These are phyloP conservation scores for Buathra laborator DNA, from an alignment of 2,888 invertebrate genomes.

Conservation along the genomic window DNA sequence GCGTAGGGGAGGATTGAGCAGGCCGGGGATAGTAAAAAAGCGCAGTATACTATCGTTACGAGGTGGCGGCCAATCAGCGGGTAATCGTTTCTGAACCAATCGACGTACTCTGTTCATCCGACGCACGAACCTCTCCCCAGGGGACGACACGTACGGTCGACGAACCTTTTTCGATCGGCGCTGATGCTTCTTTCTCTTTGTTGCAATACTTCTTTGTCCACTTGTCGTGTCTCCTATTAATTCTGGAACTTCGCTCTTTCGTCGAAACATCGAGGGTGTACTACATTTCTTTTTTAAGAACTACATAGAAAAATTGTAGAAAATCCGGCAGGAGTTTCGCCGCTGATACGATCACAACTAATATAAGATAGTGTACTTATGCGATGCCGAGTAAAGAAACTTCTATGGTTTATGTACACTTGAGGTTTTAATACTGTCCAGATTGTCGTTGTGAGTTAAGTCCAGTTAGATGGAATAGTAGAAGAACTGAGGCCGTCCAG, in stretches of 20 bases:
- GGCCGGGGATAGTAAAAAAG: constrained; percentile 32
- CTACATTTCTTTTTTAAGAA: neutral
- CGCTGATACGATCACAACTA: neutral
- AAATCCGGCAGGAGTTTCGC: neutral
- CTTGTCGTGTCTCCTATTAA: neutral
- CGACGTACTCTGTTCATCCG: constrained; percentile 18
- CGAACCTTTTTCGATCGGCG: constrained; percentile 8
- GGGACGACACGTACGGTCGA: constrained; percentile 24
- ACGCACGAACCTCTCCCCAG: constrained; percentile 6
- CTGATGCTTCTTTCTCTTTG: neutral
- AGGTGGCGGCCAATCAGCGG: constrained; percentile 55
- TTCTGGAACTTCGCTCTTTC: neutral
- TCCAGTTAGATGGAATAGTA: neutral
- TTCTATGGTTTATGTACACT: constrained; percentile 70
- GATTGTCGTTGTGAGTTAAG: constrained; percentile 64
- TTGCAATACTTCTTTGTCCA: neutral
- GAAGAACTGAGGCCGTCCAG: constrained; percentile 1
- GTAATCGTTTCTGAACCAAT: constrained; percentile 53
- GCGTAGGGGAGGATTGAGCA: neutral
- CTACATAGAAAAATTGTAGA: neutral
- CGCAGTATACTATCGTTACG: constrained; percentile 34
- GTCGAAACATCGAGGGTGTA: neutral
- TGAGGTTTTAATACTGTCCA: constrained; percentile 74
- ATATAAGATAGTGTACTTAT: neutral
- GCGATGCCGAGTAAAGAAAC: constrained; percentile 22